Base-by-base conservation (phyloP, 2,888 invertebrate species). In the Morinoia aosen region DNA sequence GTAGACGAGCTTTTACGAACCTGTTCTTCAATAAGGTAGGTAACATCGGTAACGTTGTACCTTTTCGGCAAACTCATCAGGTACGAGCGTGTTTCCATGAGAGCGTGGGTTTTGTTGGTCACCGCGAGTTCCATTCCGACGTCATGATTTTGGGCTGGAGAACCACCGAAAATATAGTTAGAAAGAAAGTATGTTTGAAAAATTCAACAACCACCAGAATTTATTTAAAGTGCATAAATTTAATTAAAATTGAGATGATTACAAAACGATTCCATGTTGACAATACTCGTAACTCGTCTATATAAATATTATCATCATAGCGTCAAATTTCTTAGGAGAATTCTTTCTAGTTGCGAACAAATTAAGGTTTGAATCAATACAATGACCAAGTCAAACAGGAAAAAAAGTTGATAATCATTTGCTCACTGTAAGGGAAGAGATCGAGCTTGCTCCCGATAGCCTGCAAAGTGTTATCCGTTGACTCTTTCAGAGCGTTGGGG, bases 11-110 rank as follows among this genome's bases (percentile, higher is more conserved):
- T 48, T 48, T 25, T 33, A 90, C 90, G 56, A 14, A 96, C 96
- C 95, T 96, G 96, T 57, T 95, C 96, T 56, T 96, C 95, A 95
- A 96, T 94, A 48, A 96, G 95, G 90, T 96, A 96, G 48, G 96
- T 95, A n/a, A 88, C 61, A 11, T 95, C 33, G 11, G 91, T 93
- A 58, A 95, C 95, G 39, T 95, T 93, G 88, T 93, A 95, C 88
- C 40, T 61, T 12, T 88, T 95, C 95, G 95, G 96, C n/a, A 96
- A 33, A 58, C 95, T 95, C 56, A 57, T 91, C n/a, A 96, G 95
- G 95, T 96, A 96, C 12, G 96, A 96, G 90, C 95, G 95, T 19
- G 95, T 96, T 91, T 96, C 96, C 14, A 95, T 95, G 91, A 96
- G 95, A 58, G 90, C 95, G 88, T 96, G 96, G 10, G 95, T 95